These are phyloP conservation scores for Malurus melanocephalus DNA, from an alignment of 2,113 vertebrate species.

Conservation along the genomic window DNA sequence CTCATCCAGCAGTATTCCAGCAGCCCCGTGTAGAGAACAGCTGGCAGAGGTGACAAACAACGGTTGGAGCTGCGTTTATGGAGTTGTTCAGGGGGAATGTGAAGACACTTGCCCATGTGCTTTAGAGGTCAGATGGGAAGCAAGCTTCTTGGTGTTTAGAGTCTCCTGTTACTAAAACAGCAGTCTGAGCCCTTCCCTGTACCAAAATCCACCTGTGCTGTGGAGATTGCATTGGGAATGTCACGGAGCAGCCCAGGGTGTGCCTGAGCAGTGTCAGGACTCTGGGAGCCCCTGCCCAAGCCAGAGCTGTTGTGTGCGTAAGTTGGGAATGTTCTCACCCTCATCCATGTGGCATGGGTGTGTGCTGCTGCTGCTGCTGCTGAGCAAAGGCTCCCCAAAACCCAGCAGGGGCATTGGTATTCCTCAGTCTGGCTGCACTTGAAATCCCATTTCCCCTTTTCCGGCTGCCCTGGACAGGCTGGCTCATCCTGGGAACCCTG, in stretches of 20 bases:
- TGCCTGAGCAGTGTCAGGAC: background rate
- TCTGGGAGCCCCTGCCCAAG: background rate
- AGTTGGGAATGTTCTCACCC: fast-evolving
- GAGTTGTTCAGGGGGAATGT: background rate
- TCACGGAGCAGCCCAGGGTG: too few relatives aligned
- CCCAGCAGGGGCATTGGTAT: fast-evolving
- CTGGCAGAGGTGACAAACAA: background rate
- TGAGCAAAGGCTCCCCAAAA: background rate
- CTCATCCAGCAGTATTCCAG: conserved; percentile 84
- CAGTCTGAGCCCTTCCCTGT: background rate
- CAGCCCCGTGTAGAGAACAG: conserved; percentile 73
- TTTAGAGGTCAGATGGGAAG: background rate
- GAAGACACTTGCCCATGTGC: background rate
- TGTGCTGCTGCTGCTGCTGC: background rate
- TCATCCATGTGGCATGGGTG: fast-evolving
- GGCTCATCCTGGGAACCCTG: fast-evolving
- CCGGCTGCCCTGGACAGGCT: background rate
- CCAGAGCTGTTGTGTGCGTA: background rate
- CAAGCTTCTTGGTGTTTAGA: background rate
- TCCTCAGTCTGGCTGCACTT: background rate
- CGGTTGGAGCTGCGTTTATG: background rate
- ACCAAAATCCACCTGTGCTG: background rate
- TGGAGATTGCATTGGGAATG: background rate
- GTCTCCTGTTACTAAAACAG: background rate
- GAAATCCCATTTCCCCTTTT: background rate